Percentiles rank a stretch among this genome's conserved stretches.
Conservation (phyloP, 2,797 vertebrate species). For the Chrosomus eos region DNA sequence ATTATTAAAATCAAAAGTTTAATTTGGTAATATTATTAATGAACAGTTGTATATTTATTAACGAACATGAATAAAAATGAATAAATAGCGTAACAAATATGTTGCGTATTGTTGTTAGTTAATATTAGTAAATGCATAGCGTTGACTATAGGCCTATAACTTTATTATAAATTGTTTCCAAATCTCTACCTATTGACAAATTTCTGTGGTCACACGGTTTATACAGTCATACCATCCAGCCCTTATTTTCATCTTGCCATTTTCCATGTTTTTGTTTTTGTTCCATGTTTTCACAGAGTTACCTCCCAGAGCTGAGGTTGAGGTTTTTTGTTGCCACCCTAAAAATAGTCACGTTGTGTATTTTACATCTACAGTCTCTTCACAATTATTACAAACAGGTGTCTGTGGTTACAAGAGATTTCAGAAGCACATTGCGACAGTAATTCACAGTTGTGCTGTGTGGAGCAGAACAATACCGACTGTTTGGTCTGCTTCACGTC, state of each 20-base stretch:
- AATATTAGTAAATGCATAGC: no score
- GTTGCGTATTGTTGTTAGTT: no score
- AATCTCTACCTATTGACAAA: neutral
- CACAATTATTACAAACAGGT: neutral
- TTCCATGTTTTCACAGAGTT: neutral
- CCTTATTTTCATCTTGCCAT: neutral
- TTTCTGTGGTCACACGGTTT: neutral
- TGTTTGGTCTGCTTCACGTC: conserved; percentile 38
- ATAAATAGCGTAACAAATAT: no score
- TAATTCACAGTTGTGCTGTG: neutral
- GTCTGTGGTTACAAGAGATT: conserved; percentile 9
- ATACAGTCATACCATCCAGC: neutral
- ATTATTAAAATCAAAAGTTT: no score
- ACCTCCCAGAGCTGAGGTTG: neutral
- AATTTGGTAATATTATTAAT: no score
- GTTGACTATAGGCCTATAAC: no score
- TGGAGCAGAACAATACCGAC: neutral
- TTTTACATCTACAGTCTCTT: neutral
- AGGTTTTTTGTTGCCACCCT: neutral
- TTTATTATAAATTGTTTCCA: neutral
- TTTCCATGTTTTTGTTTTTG: conserved; percentile 34
- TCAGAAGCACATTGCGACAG: neutral
- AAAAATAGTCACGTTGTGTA: neutral
- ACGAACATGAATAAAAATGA: no score
- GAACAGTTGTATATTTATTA: no score